These are phyloP conservation scores for Sphecodes monilicornis DNA, from an alignment of 2,888 invertebrate species.

Conservation along the genomic window DNA sequence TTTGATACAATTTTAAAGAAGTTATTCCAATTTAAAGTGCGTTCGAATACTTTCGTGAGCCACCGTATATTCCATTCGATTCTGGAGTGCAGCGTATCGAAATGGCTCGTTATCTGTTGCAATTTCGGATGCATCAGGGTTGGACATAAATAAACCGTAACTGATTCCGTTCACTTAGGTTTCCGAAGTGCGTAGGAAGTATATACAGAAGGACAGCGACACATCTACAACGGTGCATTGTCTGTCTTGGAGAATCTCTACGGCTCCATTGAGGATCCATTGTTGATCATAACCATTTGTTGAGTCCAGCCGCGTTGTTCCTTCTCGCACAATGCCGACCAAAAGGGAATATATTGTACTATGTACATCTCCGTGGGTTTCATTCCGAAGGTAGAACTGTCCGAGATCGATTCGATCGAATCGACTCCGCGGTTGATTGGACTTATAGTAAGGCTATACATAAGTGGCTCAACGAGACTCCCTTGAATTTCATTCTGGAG, in stretches of 20 bases:
- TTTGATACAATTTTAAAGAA: no score
- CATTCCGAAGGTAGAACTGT: not conserved
- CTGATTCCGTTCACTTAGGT: conserved; percentile 1
- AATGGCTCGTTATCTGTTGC: not conserved
- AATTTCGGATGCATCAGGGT: conserved; percentile 5
- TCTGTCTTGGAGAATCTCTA: conserved; percentile 38
- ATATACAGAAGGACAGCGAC: conserved; percentile 17
- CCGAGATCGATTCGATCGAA: not conserved
- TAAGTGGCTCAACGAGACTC: not conserved
- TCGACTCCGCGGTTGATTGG: not conserved
- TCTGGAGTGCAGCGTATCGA: conserved; percentile 11
- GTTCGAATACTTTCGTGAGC: no score
- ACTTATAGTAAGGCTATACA: not conserved
- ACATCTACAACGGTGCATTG: conserved; percentile 32
- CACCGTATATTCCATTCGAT: not conserved
- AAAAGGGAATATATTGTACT: conserved; percentile 23
- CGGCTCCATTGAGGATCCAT: conserved; percentile 46
- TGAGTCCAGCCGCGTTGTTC: conserved; percentile 36
- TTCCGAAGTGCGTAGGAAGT: conserved; percentile 24
- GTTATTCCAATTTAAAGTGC: no score
- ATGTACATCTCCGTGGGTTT: conserved; percentile 29
- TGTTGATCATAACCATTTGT: conserved; percentile 61
- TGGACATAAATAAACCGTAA: conserved; percentile 13
- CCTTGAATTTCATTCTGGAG: not conserved
- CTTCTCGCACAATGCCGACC: conserved; percentile 51